Conservation (phyloP, 37 sponge, comb jelly and placozoan species). For the Amphimedon queenslandica region DNA sequence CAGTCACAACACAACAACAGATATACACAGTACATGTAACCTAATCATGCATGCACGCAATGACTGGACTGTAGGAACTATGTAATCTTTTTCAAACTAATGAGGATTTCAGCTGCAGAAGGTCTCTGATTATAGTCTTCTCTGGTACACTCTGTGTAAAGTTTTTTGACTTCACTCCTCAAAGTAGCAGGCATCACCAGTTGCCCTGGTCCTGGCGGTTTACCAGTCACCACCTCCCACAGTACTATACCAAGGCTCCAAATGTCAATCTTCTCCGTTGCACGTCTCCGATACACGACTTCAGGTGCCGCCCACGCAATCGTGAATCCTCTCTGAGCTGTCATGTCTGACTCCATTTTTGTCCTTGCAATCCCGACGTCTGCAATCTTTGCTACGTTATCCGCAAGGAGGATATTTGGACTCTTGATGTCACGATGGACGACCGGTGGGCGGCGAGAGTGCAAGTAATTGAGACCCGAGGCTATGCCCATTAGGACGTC, state of each 20-base stretch:
- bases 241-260: conserved; percentile 90
- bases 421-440: conserved; percentile 94
- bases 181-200: conserved; percentile 44
- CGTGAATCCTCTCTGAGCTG: conserved; percentile 87
- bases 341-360: conserved; percentile 80
- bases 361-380: conserved; percentile 88
- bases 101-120: conserved; percentile 55
- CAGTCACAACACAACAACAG: too few relatives aligned
- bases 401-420: conserved; percentile 83
- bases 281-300: conserved; percentile 77
- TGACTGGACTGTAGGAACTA: too few relatives aligned
- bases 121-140: conserved; percentile 66
- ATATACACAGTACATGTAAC: too few relatives aligned
- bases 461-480: conserved; percentile 82
- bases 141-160: conserved; percentile 50
- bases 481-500: conserved; percentile 69
- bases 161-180: conserved; percentile 15
- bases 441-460: conserved; percentile 71
- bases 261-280: conserved; percentile 92
- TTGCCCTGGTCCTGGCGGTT: conserved; percentile 58
- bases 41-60: too few relatives aligned
- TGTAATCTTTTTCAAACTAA: conserved; percentile 23
- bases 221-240: conserved; percentile 89
- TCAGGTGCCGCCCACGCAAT: conserved; percentile 96
- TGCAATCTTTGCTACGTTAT: conserved; percentile 81